These are phyloP conservation scores for Lutjanus erythropterus DNA, from an alignment of 2,113 vertebrate genomes.

Conservation along the genomic window DNA sequence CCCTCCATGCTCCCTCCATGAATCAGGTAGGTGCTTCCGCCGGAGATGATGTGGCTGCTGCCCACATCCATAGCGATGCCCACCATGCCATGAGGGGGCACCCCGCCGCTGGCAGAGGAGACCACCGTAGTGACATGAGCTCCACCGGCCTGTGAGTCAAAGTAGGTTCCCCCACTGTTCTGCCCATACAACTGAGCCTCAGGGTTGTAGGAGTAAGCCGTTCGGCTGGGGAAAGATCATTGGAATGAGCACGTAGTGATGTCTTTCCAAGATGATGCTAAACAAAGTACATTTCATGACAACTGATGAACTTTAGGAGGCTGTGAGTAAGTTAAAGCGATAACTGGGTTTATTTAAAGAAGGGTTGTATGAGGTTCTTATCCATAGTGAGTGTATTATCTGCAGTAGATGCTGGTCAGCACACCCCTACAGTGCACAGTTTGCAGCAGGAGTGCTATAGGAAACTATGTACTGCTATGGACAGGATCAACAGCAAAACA, in stretches of 20 bases:
- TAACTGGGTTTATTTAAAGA: too few relatives aligned
- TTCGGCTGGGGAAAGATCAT: slow-evolving; percentile 84
- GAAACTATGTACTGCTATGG: too few relatives aligned
- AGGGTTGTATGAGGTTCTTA: too few relatives aligned
- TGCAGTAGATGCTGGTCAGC: too few relatives aligned
- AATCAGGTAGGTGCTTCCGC: slow-evolving; percentile 95
- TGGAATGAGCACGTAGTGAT: slow-evolving; percentile 1
- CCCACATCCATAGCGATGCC: slow-evolving; percentile 96
- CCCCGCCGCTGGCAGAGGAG: slow-evolving; percentile 89
- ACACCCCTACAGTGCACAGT: too few relatives aligned
- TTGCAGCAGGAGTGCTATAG: too few relatives aligned
- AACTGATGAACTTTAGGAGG: neutral
- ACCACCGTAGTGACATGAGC: slow-evolving; percentile 94
- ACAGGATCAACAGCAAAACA: too few relatives aligned
- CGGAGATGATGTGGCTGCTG: slow-evolving; percentile 93
- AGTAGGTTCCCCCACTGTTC: slow-evolving; percentile 90
- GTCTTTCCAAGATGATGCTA: neutral
- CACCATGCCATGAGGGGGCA: slow-evolving; percentile 95
- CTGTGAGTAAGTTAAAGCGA: too few relatives aligned
- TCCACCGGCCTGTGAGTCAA: slow-evolving; percentile 90
- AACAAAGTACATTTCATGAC: slow-evolving; percentile 11
- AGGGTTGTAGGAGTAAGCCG: slow-evolving; percentile 93
- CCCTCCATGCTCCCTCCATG: slow-evolving; percentile 93
- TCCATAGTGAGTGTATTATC: too few relatives aligned
- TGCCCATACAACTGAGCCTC: slow-evolving; percentile 94